Evolutionary conservation across 92 coral and sea anemone genomes (phyloP), one percentile per base, ranked within the genome.

Genomic region (Pocillopora grandis): DNA sequence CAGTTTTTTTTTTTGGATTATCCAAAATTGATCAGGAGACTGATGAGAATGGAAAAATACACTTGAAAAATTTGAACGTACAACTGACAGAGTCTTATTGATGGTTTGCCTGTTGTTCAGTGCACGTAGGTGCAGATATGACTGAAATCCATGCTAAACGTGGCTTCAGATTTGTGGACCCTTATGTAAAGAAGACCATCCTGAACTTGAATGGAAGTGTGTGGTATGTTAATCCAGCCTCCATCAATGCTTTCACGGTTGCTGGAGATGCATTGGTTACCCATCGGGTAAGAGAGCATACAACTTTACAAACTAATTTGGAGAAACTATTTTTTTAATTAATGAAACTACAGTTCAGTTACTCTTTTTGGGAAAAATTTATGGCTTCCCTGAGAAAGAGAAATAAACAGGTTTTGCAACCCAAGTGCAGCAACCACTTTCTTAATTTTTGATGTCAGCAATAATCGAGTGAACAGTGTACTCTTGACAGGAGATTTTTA

Each of bases 121-220:
- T 95, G 65, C 92, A 94, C 64, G 75, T 97, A 36, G 93, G 93
- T 67, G 84, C 95, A 82, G 89, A 81, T 70, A 80, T 88, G n/a
- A 94, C 98, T n/a, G 72, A 90, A 69, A 86, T 94, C 21, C 74
- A 81, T 42, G 95, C 94, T 17, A 92, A 88, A 63, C 89, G 84
- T 20, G 99, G 99, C 42, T 93, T 94, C 87, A 86, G 95, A 80
- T 94, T 97, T 75, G 98, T 94, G 72, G 98, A 95, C 55, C 95
- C 99, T 17, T 93, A 89, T 71, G 91, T 81, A 42, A 85, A 94
- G 89, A 94, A 97, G 80, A 96, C 98, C 37, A 67, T 95, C 27
- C 87, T 97, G 12, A 89, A 88, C 59, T 94, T 97, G 80, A 89
- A 95, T 85, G 98, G 98, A 11, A 91, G 92, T 58, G 90, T 86